These are phyloP conservation scores for Melanotaenia nigrans DNA, from an alignment of 2,797 vertebrate species.

Conservation along the genomic window DNA sequence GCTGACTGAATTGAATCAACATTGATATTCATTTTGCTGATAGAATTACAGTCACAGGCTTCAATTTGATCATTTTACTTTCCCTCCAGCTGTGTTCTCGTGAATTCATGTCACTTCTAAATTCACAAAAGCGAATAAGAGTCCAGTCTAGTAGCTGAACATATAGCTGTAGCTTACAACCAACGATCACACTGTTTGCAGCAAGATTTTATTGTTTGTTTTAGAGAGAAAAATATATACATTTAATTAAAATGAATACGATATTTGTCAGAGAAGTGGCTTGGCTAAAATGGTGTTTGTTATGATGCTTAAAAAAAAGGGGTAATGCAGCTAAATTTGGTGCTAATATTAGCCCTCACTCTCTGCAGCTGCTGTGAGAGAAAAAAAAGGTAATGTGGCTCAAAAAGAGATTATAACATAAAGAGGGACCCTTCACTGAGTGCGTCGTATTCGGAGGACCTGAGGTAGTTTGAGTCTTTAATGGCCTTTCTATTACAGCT, in stretches of 20 bases:
- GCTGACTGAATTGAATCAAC: constrained; percentile 59
- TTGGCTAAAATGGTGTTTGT: constrained; percentile 27
- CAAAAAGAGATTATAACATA: constrained; percentile 28
- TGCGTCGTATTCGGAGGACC: constrained; percentile 25
- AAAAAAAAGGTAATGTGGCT: constrained; percentile 30
- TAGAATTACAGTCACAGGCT: constrained; percentile 33
- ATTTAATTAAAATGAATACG: constrained; percentile 31
- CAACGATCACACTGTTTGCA: no score
- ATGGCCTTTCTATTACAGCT: constrained; percentile 2
- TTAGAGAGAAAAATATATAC: not conserved
- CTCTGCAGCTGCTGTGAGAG: constrained; percentile 57
- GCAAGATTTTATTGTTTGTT: not conserved
- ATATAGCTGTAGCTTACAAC: not conserved
- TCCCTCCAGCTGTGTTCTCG: constrained; percentile 12
- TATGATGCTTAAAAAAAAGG: constrained; percentile 19
- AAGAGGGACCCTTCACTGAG: constrained; percentile 26
- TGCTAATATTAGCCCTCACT: constrained; percentile 62
- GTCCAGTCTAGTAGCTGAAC: not conserved
- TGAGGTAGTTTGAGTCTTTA: constrained; percentile 26
- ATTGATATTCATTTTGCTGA: constrained; percentile 60
- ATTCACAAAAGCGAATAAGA: constrained; percentile 10
- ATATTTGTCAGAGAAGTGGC: constrained; percentile 17
- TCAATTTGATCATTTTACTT: constrained; percentile 21
- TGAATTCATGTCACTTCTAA: constrained; percentile 2
- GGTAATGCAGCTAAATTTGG: constrained; percentile 44